Evolutionary conservation across 1,140 invertebrate species (phyloP), one percentile per base, ranked within the genome.

Genomic region (Danaus melanippus): DNA sequence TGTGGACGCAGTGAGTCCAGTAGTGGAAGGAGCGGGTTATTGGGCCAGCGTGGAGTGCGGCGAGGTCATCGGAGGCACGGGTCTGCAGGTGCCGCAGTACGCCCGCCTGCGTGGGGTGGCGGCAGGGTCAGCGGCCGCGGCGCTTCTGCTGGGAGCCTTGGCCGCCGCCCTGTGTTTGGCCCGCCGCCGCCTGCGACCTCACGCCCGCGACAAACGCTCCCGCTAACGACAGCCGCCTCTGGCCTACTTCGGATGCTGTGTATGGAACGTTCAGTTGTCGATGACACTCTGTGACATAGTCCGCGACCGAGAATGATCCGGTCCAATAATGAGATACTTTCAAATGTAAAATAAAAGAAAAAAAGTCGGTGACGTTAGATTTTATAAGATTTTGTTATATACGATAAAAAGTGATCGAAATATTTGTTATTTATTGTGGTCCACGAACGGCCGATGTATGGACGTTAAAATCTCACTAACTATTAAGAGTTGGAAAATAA

Each of bases 21-120:
- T 76, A 53, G 69, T 72, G 58, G 77, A 83, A 56, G 79, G 79
- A 48, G 71, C 40, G 53, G 63, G 51, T 9, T 83, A 83, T 62
- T 72, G 69, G 74, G 76, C 71, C 58, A 61, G 63, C 39, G 79
- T 83, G 67, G 47, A 64, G 50, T 83, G 79, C 64, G 74, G 49
- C 42, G 46, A 54, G 43, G 66, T 62, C n/a, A 60, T 60, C 47
- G 58, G 65, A 17, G 71, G 70, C 50, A 69, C 62, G 12, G 74
- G 65, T 15, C 54, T 75, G 60, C 58, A 46, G 48, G 79, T 79
- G 65, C 79, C 79, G 62, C 63, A 66, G 64, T 78, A 75, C 65
- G 61, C 66, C 50, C 71, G 79, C 8, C 66, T 79, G 61, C 75
- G 76, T 43, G 69, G 62, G 50, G 79, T 71, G 46, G 76, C 79